These are phyloP conservation scores for Nyctibius grandis DNA, from an alignment of 2,797 vertebrate genomes.

Conservation along the genomic window DNA sequence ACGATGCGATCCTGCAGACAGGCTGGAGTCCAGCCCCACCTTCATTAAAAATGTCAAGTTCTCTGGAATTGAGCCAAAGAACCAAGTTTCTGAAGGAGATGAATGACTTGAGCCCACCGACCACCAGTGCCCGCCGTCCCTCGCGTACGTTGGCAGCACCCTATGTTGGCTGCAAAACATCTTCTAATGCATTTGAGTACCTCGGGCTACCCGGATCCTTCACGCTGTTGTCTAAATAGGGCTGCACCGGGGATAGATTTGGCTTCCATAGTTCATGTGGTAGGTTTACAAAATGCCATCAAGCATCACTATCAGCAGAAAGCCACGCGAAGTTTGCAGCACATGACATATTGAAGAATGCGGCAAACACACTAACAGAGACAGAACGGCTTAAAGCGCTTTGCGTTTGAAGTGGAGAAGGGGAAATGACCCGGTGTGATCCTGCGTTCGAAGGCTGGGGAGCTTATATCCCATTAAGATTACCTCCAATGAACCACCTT, in stretches of 20 bases:
- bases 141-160: not conserved
- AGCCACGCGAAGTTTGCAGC: not conserved
- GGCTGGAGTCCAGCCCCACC: not conserved
- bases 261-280: not conserved
- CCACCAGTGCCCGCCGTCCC: not conserved
- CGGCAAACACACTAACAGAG: not conserved
- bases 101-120: not conserved
- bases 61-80: not conserved
- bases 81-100: not conserved
- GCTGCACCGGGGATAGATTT: not conserved
- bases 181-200: not conserved
- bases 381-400: not conserved
- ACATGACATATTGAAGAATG: slow-evolving; percentile 24
- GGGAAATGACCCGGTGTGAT: slow-evolving; percentile 62
- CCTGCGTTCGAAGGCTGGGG: not conserved
- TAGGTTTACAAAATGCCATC: slow-evolving; percentile 18
- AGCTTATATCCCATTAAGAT: slow-evolving; percentile 43
- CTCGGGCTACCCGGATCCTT: not conserved
- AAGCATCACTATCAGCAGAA: not conserved
- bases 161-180: not conserved
- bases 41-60: not conserved
- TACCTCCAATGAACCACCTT: slow-evolving; percentile 34
- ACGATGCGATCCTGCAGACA: not conserved
- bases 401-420: slow-evolving; percentile 46
- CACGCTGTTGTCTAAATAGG: not conserved